Percentiles rank a stretch among this genome's conserved stretches.
Evolutionary conservation across 2,113 vertebrate genomes (phyloP).

Genomic region (Myocastor coypus): DNA sequence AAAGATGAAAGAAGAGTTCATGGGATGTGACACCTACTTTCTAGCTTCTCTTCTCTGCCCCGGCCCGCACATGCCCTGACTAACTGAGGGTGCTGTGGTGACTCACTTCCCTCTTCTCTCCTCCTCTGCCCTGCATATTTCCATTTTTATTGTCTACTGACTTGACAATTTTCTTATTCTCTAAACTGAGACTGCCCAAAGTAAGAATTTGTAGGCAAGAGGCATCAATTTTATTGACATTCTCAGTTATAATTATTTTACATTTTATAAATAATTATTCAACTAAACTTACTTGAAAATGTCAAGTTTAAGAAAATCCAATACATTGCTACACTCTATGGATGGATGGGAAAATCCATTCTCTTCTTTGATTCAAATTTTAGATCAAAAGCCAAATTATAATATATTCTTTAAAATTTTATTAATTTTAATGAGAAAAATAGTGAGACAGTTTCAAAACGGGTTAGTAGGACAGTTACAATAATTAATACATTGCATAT

Average conservation of each 20-base stretch:
- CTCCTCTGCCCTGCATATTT: not conserved
- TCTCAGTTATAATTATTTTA: not conserved
- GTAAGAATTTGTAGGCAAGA: not conserved
- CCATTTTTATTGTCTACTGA: not conserved
- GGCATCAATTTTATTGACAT: not conserved
- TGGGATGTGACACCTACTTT: too few species aligned
- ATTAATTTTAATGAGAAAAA: too few species aligned
- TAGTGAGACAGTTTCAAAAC: too few species aligned
- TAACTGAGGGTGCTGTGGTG: not conserved
- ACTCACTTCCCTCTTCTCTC: not conserved
- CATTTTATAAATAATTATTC: not conserved
- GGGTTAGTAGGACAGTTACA: too few species aligned
- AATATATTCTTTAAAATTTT: too few species aligned
- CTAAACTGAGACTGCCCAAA: not conserved
- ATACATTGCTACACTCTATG: not conserved
- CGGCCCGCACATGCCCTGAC: not conserved
- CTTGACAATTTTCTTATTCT: not conserved
- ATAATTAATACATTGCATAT: too few species aligned
- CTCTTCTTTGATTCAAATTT: slow-evolving; percentile 37
- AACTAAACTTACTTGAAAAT: not conserved
- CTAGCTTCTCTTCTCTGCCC: too few species aligned
- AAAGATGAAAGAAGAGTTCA: not conserved
- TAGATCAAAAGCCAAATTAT: slow-evolving; percentile 3
- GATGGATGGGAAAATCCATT: slow-evolving; percentile 25
- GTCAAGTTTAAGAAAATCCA: slow-evolving; percentile 8